These are phyloP conservation scores for Drosophila nannoptera DNA, from an alignment of 1,140 invertebrate genomes.

Conservation along the genomic window DNA sequence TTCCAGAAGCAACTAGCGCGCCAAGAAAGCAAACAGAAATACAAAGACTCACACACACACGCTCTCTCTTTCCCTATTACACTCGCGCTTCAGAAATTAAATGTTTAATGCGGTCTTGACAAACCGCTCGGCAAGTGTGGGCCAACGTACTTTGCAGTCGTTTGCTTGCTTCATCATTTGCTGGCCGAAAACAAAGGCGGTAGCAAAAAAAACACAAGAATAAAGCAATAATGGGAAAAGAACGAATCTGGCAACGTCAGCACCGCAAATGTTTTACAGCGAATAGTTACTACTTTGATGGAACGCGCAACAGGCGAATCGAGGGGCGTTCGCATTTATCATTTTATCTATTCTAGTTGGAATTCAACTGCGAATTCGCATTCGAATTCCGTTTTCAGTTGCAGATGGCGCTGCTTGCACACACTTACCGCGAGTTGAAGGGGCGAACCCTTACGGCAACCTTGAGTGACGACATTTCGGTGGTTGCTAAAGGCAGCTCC, in stretches of 20 bases:
- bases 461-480: slow-evolving; percentile 84
- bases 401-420: slow-evolving; percentile 4
- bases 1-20: slow-evolving; percentile 63
- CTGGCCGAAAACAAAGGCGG: slow-evolving; percentile 19
- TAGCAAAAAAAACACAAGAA: slow-evolving; percentile 2
- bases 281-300: slow-evolving; percentile 7
- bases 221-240: not conserved
- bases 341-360: slow-evolving; percentile 21
- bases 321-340: slow-evolving; percentile 31
- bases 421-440: slow-evolving; percentile 83
- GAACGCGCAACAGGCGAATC: slow-evolving; percentile 45
- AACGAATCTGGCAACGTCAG: slow-evolving; percentile 36
- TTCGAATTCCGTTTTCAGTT: slow-evolving; percentile 9
- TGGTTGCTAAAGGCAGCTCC: slow-evolving; percentile 33
- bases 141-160: slow-evolving; percentile 28
- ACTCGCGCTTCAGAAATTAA: slow-evolving; percentile 3
- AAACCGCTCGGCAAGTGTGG: slow-evolving; percentile 40
- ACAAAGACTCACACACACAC: slow-evolving; percentile 40
- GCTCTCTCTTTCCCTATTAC: not conserved
- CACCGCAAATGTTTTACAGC: slow-evolving; percentile 12
- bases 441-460: slow-evolving; percentile 84
- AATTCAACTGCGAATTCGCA: slow-evolving; percentile 8
- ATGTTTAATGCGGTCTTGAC: slow-evolving; percentile 62
- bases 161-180: slow-evolving; percentile 27
- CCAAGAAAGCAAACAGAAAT: slow-evolving; percentile 44